Percentiles rank a stretch among this genome's conserved stretches.
Evolutionary conservation across 2,888 invertebrate species (phyloP).

Genomic region (Lordiphosa andalusiaca): DNA sequence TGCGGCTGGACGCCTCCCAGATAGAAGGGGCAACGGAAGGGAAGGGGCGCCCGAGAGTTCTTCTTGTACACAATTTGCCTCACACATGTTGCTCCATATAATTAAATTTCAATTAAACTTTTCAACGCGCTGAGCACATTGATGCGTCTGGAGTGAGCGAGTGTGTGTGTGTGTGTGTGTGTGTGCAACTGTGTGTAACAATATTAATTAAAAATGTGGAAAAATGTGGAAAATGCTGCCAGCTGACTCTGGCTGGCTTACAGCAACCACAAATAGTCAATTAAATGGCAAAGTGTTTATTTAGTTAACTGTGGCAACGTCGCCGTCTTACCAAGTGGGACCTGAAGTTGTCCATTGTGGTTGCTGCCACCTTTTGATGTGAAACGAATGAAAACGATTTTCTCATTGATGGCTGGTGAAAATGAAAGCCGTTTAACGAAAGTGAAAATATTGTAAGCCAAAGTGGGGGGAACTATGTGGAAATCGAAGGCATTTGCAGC

Average conservation of each 20-base stretch:
- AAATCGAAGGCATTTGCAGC: background rate
- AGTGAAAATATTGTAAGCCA: background rate
- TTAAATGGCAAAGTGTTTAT: constrained; percentile 35
- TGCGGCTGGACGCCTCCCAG: constrained; percentile 17
- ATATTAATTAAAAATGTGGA: constrained; percentile 67
- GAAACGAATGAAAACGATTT: constrained; percentile 33
- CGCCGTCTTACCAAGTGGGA: constrained; percentile 30
- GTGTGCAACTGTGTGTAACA: constrained; percentile 39
- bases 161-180: constrained; percentile 22
- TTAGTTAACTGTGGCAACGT: constrained; percentile 25
- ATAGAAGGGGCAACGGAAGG: background rate
- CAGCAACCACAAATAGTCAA: constrained; percentile 50
- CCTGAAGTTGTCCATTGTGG: constrained; percentile 21
- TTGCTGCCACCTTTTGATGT: constrained; percentile 23
- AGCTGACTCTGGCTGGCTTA: constrained; percentile 1
- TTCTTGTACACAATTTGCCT: constrained; percentile 31
- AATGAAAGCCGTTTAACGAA: constrained; percentile 38
- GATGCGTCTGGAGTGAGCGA: constrained; percentile 12
- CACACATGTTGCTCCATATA: constrained; percentile 40
- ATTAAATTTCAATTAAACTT: constrained; percentile 70
- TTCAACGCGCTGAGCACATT: constrained; percentile 44
- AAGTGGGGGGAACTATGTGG: background rate
- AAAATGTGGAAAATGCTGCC: constrained; percentile 24
- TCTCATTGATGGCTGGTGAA: constrained; percentile 30
- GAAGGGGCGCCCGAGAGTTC: constrained; percentile 6